These are phyloP conservation scores for Coecobrya sp. DNA, from an alignment of 2,888 invertebrate genomes.

Conservation along the genomic window DNA sequence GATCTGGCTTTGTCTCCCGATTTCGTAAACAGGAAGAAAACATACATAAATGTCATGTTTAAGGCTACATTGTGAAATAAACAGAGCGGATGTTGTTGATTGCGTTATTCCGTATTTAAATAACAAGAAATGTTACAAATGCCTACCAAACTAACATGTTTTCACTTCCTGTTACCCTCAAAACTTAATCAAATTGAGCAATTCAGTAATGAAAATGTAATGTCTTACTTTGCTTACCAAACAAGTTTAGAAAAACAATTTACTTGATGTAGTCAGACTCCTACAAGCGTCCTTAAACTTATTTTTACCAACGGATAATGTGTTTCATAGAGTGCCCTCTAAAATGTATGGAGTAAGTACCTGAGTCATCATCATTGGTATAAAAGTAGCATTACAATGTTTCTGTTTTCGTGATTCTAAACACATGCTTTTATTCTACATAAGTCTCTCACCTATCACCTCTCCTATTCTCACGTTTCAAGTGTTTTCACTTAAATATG, in stretches of 20 bases:
- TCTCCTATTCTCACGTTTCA: slow-evolving; percentile 73
- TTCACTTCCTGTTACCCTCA: neutral
- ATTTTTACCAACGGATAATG: neutral
- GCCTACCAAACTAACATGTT: neutral
- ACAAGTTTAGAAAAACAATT: neutral
- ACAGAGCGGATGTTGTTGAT: neutral
- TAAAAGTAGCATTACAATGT: neutral
- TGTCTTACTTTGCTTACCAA: neutral
- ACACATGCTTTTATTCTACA: slow-evolving; percentile 41
- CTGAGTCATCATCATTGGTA: neutral
- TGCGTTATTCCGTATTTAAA: neutral
- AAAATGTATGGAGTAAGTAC: neutral
- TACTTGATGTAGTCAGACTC: neutral
- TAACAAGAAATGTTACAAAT: neutral
- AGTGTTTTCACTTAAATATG: slow-evolving; percentile 48
- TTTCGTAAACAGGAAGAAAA: neutral
- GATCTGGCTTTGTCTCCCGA: neutral
- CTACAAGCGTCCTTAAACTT: neutral
- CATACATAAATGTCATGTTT: neutral
- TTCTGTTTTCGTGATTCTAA: slow-evolving; percentile 23
- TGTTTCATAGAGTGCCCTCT: neutral
- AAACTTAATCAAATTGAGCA: neutral
- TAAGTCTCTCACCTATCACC: slow-evolving; percentile 35
- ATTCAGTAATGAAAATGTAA: neutral
- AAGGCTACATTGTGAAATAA: neutral